These are phyloP conservation scores for Alsophila aescularia DNA, from an alignment of 2,888 invertebrate genomes.

Conservation along the genomic window DNA sequence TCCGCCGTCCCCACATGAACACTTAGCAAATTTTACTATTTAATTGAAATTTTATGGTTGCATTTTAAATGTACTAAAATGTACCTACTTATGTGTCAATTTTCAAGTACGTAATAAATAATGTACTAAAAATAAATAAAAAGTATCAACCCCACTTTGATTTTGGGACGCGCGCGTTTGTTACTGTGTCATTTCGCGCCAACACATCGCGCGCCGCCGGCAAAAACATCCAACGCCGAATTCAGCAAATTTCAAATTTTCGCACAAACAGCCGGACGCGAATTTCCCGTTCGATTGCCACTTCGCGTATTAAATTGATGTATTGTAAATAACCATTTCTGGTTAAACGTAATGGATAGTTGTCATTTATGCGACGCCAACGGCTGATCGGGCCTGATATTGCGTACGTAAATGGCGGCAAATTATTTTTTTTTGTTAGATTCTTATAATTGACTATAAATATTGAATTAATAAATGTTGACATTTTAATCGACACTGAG, in stretches of 20 bases:
- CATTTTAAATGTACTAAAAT: too few relatives aligned
- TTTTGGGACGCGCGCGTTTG: not conserved
- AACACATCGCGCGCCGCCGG: constrained; percentile 4
- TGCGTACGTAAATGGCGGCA: not conserved
- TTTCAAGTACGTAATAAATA: not conserved
- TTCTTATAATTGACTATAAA: not conserved
- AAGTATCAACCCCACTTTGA: too few relatives aligned
- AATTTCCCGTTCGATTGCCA: constrained; percentile 45
- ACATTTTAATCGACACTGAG: too few relatives aligned
- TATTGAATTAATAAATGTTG: not conserved
- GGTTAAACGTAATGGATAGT: constrained; percentile 23
- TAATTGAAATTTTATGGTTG: too few relatives aligned
- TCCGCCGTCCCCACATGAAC: too few relatives aligned
- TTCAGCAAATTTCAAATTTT: constrained; percentile 19
- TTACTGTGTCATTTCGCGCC: not conserved
- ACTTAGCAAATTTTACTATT: too few relatives aligned
- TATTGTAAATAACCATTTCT: constrained; percentile 38
- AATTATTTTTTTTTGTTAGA: not conserved
- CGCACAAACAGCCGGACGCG: constrained; percentile 26
- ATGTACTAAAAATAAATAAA: too few relatives aligned
- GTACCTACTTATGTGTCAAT: too few relatives aligned
- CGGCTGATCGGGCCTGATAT: not conserved
- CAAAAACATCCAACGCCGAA: constrained; percentile 1
- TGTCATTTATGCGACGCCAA: constrained; percentile 19
- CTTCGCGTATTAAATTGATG: constrained; percentile 45